Conservation (phyloP, 2,797 vertebrate genomes). For the Staurois parvus region DNA sequence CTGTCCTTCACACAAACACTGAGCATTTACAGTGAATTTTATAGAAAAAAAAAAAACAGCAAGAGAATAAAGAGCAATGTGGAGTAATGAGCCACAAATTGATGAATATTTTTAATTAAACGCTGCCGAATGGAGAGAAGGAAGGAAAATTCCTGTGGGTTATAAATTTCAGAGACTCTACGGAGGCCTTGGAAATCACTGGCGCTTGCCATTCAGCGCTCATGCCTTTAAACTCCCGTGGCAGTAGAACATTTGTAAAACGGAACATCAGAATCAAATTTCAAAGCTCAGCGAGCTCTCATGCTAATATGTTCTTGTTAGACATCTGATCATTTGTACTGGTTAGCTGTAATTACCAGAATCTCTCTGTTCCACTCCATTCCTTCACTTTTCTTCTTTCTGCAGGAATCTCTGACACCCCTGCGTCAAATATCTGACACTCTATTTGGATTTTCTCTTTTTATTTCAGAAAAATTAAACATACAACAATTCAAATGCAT, state of each 20-base stretch:
- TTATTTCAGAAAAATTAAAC: not conserved
- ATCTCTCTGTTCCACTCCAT: not conserved
- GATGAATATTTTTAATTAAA: conserved; percentile 62
- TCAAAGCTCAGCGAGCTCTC: conserved; percentile 47
- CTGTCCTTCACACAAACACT: conserved; percentile 3
- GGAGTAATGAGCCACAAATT: conserved; percentile 59
- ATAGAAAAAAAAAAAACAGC: not conserved
- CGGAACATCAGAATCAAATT: conserved; percentile 51
- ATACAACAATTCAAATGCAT: not conserved
- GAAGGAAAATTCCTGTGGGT: conserved; percentile 63
- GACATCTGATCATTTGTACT: conserved; percentile 41
- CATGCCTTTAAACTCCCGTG: conserved; percentile 51
- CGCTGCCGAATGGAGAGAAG: conserved; percentile 27
- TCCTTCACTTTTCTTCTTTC: conserved; percentile 12
- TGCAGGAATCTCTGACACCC: not conserved
- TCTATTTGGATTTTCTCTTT: not conserved
- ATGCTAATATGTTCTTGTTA: conserved; percentile 41
- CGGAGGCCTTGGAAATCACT: conserved; percentile 62
- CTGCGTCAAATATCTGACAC: not conserved
- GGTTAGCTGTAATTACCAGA: conserved; percentile 47
- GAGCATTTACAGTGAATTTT: conserved; percentile 20
- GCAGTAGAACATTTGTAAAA: conserved; percentile 58
- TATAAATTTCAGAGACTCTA: conserved; percentile 57
- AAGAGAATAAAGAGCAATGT: not conserved
- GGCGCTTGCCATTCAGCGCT: conserved; percentile 32